Percentiles rank a stretch among this genome's conserved stretches.
These are phyloP conservation scores for Zootermopsis nevadensis DNA, from an alignment of 2,888 invertebrate genomes.

Conservation along the genomic window DNA sequence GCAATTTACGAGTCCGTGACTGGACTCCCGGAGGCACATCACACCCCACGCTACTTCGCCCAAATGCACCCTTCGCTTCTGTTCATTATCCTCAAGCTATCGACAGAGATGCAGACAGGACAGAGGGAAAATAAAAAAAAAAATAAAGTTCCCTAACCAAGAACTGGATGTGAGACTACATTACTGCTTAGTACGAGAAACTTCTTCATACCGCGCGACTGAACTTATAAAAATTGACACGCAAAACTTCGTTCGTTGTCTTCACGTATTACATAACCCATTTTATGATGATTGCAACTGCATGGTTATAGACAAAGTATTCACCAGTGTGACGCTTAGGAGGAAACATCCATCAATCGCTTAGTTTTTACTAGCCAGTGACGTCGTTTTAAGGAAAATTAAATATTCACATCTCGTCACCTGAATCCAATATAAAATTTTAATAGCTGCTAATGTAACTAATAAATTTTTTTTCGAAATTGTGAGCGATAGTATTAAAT, in stretches of 20 bases:
- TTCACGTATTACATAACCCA: not conserved
- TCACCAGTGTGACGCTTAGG: too few relatives aligned
- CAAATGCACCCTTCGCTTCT: not conserved
- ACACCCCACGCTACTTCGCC: not conserved
- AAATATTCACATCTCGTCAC: too few relatives aligned
- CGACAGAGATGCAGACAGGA: not conserved
- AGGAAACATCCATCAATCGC: too few relatives aligned
- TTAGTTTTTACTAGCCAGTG: too few relatives aligned
- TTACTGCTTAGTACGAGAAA: not conserved
- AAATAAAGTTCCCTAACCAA: not conserved
- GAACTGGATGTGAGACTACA: not conserved
- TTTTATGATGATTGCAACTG: not conserved
- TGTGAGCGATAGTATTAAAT: too few relatives aligned
- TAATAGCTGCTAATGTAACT: too few relatives aligned
- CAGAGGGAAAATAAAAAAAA: not conserved
- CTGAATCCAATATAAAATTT: too few relatives aligned
- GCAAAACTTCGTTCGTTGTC: not conserved
- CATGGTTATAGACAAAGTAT: not conserved
- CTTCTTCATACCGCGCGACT: not conserved
- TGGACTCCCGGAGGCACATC: not conserved
- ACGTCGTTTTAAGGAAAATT: too few relatives aligned
- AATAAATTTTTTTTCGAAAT: too few relatives aligned
- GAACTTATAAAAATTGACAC: not conserved
- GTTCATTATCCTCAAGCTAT: constrained; percentile 10
- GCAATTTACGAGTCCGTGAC: constrained; percentile 6